Evolutionary conservation across 2,797 vertebrate species (phyloP), one percentile per base, ranked within the genome.

Genomic region (Oryzias sinensis): DNA sequence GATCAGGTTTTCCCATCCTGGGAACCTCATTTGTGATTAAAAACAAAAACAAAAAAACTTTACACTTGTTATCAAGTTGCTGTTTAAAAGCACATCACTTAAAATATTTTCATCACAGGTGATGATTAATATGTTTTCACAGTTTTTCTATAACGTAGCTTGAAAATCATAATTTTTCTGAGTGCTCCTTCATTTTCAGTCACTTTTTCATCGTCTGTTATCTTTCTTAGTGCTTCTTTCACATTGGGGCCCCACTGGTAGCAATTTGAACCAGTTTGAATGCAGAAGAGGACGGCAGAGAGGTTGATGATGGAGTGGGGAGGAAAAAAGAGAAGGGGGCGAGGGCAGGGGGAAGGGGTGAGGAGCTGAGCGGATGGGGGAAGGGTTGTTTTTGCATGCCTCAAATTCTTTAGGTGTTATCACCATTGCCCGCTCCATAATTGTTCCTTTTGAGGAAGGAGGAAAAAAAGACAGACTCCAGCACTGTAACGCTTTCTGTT

Each of bases 371-470:
- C 63, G 65, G 80, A 81, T 79, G 86, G 88, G 87, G 85, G 81
- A 86, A 79, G 87, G 88, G 89, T 82, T 91, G 89, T 90, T 90
- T 89, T 86, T 82, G 83, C 88, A 91, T 91, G 85, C 90, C 75
- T 82, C 63, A 33, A 84, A 91, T 92, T 91, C 89, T 80, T 90
- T 84, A 79, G 81, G 83, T 86, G 88, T 90, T 91, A 91, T 91
- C 89, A 89, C 86, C 76, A 62, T 79, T 74, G 82, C 77, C 81
- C 56, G 71, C 81, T 75, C 79, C 79, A 81, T 87, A 86, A 86
- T 84, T 84, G 83, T 82, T 81, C 83, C 80, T 76, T 78, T 76
- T 33, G 69, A 87, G 62, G 59, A 71, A 58, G 48, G 47, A 65
- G 51, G 7, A 59, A 43, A 47, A 0, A 79, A 68, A 68, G 47